Evolutionary conservation across 2,797 vertebrate species (phyloP).

Genomic region (Vireo griseus): DNA sequence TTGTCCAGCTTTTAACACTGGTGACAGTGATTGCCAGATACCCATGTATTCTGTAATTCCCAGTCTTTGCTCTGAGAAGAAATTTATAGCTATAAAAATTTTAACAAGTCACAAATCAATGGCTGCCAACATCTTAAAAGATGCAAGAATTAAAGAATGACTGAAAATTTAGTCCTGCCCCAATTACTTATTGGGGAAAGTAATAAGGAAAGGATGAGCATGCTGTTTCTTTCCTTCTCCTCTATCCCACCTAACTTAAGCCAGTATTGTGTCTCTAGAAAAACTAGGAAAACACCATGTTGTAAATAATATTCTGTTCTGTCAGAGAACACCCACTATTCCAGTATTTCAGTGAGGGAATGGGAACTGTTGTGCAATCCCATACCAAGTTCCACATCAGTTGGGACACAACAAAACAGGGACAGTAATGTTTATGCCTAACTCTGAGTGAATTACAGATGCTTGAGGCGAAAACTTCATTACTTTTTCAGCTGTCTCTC

Average conservation of each 20-base stretch:
- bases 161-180: background rate
- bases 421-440: background rate
- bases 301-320: background rate
- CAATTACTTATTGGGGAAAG: background rate
- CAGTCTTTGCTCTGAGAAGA: background rate
- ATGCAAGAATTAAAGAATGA: background rate
- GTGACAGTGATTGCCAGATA: background rate
- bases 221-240: background rate
- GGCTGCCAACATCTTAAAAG: background rate
- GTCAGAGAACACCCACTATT: background rate
- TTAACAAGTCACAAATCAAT: background rate
- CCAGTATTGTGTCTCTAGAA: background rate
- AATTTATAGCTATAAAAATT: background rate
- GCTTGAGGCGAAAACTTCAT: background rate
- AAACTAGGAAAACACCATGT: background rate
- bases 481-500: background rate
- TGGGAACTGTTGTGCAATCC: background rate
- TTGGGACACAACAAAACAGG: fast-evolving
- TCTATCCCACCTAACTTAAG: background rate
- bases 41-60: background rate
- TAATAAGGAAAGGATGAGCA: background rate
- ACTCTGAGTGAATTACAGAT: background rate
- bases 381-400: background rate
- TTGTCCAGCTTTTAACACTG: background rate
- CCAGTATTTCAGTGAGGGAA: background rate